These are phyloP conservation scores for Cancer borealis DNA, from an alignment of 2,888 invertebrate genomes.

Conservation along the genomic window DNA sequence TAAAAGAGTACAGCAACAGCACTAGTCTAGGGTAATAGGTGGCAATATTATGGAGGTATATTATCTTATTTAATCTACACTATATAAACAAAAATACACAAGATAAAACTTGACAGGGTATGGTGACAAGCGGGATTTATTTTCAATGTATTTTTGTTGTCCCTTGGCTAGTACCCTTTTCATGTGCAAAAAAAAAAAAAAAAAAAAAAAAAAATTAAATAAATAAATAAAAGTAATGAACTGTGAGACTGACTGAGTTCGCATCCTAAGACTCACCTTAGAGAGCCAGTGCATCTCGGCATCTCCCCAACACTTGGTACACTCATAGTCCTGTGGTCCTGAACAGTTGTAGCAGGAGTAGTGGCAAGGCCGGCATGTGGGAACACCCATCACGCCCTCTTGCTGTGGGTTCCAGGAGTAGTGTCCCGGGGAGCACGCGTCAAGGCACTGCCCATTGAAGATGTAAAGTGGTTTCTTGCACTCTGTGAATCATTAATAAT, in stretches of 20 bases:
- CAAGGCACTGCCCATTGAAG: conserved; percentile 43
- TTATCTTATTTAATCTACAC: too few relatives aligned
- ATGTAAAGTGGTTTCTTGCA: conserved; percentile 46
- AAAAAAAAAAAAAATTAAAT: too few relatives aligned
- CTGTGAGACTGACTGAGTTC: too few relatives aligned
- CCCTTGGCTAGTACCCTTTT: too few relatives aligned
- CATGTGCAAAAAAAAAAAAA: background rate
- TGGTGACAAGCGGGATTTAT: too few relatives aligned
- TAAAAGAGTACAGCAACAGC: too few relatives aligned
- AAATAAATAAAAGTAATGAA: background rate
- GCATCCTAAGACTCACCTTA: conserved; percentile 44
- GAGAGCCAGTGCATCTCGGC: conserved; percentile 79
- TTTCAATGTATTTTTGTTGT: too few relatives aligned
- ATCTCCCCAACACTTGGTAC: conserved; percentile 86
- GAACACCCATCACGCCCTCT: conserved; percentile 47
- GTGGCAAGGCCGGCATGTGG: conserved; percentile 85
- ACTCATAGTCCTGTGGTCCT: conserved; percentile 87
- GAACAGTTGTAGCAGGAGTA: conserved; percentile 87
- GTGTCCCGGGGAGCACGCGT: conserved; percentile 45
- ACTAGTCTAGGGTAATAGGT: too few relatives aligned
- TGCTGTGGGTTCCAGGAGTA: conserved; percentile 55
- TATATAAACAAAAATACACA: too few relatives aligned
- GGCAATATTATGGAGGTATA: too few relatives aligned
- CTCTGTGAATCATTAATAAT: background rate
- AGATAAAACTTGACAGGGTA: too few relatives aligned